Conservation (phyloP, 2,888 invertebrate genomes). For the Rosalia funebris region DNA sequence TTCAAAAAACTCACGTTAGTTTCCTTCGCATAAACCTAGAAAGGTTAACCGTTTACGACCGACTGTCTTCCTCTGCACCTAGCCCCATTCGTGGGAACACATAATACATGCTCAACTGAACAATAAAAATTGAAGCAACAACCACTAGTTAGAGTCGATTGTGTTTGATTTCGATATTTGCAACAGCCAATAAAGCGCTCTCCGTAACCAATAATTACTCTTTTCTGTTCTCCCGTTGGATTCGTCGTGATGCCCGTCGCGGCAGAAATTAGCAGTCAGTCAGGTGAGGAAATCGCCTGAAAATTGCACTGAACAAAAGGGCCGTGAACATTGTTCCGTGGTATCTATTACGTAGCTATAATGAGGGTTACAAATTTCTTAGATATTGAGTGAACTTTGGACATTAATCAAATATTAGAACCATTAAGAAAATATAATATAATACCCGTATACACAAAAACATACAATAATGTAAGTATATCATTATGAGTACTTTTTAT, state of each 20-base stretch:
- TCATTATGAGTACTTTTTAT: no score
- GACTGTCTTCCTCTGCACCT: neutral
- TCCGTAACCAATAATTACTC: slow-evolving; percentile 39
- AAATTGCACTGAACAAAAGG: slow-evolving; percentile 4
- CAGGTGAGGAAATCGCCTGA: slow-evolving; percentile 39
- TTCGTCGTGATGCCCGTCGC: slow-evolving; percentile 38
- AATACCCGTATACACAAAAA: no score
- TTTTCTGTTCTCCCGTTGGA: slow-evolving; percentile 34
- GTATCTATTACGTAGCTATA: no score
- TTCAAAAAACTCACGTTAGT: no score
- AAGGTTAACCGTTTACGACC: neutral
- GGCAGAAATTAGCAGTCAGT: slow-evolving; percentile 41
- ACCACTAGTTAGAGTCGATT: slow-evolving; percentile 39
- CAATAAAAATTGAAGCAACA: slow-evolving; percentile 31
- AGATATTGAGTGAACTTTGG: no score
- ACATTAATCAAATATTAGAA: no score
- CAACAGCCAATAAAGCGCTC: slow-evolving; percentile 40
- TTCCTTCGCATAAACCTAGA: no score
- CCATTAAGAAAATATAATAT: no score
- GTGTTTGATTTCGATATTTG: slow-evolving; percentile 40
- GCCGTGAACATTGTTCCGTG: neutral
- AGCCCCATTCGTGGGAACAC: slow-evolving; percentile 20
- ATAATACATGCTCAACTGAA: slow-evolving; percentile 2
- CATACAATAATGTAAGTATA: no score
- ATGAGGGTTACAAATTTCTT: no score